Evolutionary conservation across 2,888 invertebrate genomes (phyloP), one percentile per base, ranked within the genome.

Genomic region (Watsonalla binaria): DNA sequence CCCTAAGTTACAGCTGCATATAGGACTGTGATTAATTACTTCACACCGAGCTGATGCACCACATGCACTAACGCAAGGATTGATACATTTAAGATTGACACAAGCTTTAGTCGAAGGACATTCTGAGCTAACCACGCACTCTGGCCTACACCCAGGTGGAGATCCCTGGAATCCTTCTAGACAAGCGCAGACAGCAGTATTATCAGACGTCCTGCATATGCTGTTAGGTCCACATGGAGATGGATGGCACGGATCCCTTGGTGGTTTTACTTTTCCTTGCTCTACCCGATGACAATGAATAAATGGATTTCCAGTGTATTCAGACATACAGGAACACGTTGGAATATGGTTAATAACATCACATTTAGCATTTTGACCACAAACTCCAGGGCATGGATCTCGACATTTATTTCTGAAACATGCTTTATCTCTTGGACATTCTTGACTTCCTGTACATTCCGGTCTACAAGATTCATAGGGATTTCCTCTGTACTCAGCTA

Each of bases 21-120:
- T 94, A 11, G 97, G 97, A 76, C 96, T 96, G 74, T 97, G 97
- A 76, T 96, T 96, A 39, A 96, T 93, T 2, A 96, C 96, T 68
- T 94, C 94, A 78, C 97, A 97, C 45, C 93, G 86, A 2, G 97
- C 96, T 54, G 93, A 93, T 24, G 93, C 84, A 8, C 96, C 97
- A 78, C 97, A 97, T 37, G 95, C 94, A 57, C 95, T 95, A 0
- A 94, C 93, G 68, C 96, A 97, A 13, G 96, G 96, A 85, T 97
- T 96, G 0, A 94, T 91, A 79, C 97, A 97, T 82, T 94, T 95
- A 72, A 94, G 94, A 80, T 95, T 96, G 37, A 96, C 93, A 69
- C 96, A 96, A n/a, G 96, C 95, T 80, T 93, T 93, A 51, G 93
- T 95, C 61, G 95, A 94, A 7, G 95, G 92, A 78, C 96, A 97